Base-by-base conservation (phyloP, 1,140 invertebrate genomes). In the Pogonus chalceus region DNA sequence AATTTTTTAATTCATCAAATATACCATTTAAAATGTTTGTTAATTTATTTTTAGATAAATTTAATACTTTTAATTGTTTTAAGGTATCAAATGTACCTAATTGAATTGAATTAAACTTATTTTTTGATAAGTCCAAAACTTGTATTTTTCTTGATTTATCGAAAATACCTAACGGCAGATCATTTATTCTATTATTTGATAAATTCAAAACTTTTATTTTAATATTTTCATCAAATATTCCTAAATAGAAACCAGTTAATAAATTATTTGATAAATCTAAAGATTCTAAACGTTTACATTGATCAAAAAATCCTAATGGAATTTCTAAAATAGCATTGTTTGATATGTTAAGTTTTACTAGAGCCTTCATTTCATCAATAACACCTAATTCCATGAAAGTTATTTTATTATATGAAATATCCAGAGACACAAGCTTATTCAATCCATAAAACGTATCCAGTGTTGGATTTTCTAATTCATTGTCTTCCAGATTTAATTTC, bases 81-180 rank as follows among this genome's bases (percentile, higher is more conserved):
- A 24, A 50, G 23, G 10, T 50, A 24, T 50, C 49, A 20, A 50
- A 50, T n/a, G 24, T 26, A 9, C 49, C 49, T 50, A 24, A 16
- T 2, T 16, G 49, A 50, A 50, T 50, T 43, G 7, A 7, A 4
- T 9, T 43, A 3, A 43, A 43, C 4, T 18, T 9, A 43, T 43
- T 43, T 43, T 16, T 9, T 10, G 37, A 43, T 18, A 43, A 43
- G 18, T 43, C 37, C 18, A 43, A 43, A 43, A 10, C 4, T 43
- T 3, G 4, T 10, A 43, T 43, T 18, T 43, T 43, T 43, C 7
- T 4, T 43, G 37, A 43, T 43, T 18, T 43, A 18, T 43, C 37
- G 18, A 43, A 43, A 4, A 43, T 4, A 12, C 37, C 37, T 9
- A 43, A 18, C 18, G 37, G 37, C 18, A 43, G 4, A 3, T 10